Base-by-base conservation (phyloP, 2,797 vertebrate genomes). In the Clarias laeviceps region DNA sequence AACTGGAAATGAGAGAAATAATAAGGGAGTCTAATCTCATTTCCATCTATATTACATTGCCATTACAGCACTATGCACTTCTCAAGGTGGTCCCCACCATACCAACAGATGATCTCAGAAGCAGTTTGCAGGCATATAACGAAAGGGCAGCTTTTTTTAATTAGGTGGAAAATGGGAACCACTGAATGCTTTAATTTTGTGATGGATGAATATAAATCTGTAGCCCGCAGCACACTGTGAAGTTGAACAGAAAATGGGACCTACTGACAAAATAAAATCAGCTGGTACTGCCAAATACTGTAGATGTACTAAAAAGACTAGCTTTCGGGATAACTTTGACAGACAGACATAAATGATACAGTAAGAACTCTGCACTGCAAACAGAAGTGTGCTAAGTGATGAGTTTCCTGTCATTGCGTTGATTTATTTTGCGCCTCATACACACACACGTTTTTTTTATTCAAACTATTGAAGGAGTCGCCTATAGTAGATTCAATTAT, bases 21-120 rank as follows among this genome's bases (percentile, higher is more conserved):
- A 93, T 89, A 91, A 87, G 74, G 37, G 83, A 87, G 84, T 87
- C 88, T 88, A 90, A 91, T 92, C 88, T 90, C 7, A 93, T 93
- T 91, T 90, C 87, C 91, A 90, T 92, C 90, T 85, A 91, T 89
- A 91, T 92, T 91, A 88, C 84, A 84, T 85, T 40, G 65, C 74
- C 77, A 87, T 88, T 83, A 79, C 0, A 32, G 84, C 88, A 80
- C 59, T 70, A 73, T 85, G 72, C n/a, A 50, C 83, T 73, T 82
- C 74, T 80, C 57, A 59, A 79, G 68, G 74, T 86, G 82, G 59
- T 74, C 24, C 80, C 56, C 81, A 89, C 88, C 89, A 81, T 56
- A 88, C 54, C 81, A 87, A 65, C 76, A 82, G 87, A 80, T 29
- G 85, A 84, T 89, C 86, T 86, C 82, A 34, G 45, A 76, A 50